Evolutionary conservation across 2,888 invertebrate genomes (phyloP), one percentile per base, ranked within the genome.

Genomic region (Dyspetes luteomarginatus): DNA sequence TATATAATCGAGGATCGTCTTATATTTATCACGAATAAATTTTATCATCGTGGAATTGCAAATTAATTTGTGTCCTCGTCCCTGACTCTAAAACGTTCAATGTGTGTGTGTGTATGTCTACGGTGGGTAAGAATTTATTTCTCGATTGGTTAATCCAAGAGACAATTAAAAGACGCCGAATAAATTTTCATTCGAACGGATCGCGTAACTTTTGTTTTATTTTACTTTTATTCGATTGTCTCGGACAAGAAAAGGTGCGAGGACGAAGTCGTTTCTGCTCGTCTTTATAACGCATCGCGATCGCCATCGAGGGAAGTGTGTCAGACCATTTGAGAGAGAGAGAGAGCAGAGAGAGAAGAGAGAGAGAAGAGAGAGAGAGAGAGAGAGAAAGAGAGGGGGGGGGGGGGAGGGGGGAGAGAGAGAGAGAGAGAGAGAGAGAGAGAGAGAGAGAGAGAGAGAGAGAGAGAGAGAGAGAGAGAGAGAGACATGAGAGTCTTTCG

Each of bases 241-340:
- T 36, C 45, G 26, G 30, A 26, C 65, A n/a, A 9, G 36, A n/a
- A n/a, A 45, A 26, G 56, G 69, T 43, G 22, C 56, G 50, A 52
- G 62, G 36, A 36, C 52, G 24, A 9, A 2, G 24, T 17, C 3
- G 4, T 17, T 17, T 28, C 9, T 48, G 28, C 28, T 65, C 26
- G 22, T 1, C 15, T 7, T n/a, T 45, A 26, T 36, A 65, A 19
- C 26, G 12, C 48, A 12, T 12, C 48, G 48, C 60, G 30, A 73
- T 73, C 60, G 62, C 19, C 55, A 43, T 43, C n/a, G 41, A n/a
- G 62, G 74, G 67, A 80, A 80, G 80, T 81, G 77, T 82, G 82
- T 82, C 82, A 82, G 74, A 81, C 77, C 78, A 64, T 80, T 78
- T 64, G 12, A 12, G 22, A 52, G 26, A 52, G 62, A 36, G 36